Evolutionary conservation across 2,113 vertebrate genomes (phyloP).

Genomic region (Rhodinocichla rosea): DNA sequence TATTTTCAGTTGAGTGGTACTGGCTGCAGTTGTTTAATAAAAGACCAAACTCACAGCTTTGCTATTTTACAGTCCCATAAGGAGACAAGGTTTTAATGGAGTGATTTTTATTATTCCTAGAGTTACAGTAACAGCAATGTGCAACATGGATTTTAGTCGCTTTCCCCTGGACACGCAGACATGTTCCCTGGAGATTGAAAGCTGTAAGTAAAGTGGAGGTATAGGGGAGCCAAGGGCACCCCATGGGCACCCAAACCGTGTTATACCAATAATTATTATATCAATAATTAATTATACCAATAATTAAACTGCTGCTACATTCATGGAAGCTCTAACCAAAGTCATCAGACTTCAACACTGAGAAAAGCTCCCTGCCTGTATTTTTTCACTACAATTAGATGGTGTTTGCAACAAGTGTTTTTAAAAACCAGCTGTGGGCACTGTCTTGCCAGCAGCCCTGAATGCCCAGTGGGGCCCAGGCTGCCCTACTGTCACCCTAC

Average conservation of each 20-base stretch:
- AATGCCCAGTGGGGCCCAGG: background rate
- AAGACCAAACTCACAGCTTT: background rate
- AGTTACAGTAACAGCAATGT: constrained; percentile 97
- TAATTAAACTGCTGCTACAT: background rate
- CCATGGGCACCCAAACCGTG: background rate
- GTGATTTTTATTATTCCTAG: constrained; percentile 66
- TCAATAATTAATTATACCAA: background rate
- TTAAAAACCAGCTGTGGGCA: background rate
- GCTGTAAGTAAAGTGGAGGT: constrained; percentile 83
- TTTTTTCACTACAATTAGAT: background rate
- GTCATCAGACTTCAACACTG: background rate
- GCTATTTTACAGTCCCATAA: background rate
- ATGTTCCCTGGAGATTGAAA: constrained; percentile 96
- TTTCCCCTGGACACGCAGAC: constrained; percentile 97
- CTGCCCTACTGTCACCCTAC: background rate
- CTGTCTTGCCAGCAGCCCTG: background rate
- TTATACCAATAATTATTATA: background rate
- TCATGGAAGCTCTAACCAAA: background rate
- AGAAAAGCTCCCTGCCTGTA: accelerated
- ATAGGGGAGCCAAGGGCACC: background rate
- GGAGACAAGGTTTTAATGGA: background rate
- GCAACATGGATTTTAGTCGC: constrained; percentile 98
- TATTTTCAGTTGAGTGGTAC: background rate
- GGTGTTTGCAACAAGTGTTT: background rate
- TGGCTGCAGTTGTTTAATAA: background rate